Evolutionary conservation across 2,797 vertebrate genomes (phyloP).

Genomic region (Protosalanx chinensis): DNA sequence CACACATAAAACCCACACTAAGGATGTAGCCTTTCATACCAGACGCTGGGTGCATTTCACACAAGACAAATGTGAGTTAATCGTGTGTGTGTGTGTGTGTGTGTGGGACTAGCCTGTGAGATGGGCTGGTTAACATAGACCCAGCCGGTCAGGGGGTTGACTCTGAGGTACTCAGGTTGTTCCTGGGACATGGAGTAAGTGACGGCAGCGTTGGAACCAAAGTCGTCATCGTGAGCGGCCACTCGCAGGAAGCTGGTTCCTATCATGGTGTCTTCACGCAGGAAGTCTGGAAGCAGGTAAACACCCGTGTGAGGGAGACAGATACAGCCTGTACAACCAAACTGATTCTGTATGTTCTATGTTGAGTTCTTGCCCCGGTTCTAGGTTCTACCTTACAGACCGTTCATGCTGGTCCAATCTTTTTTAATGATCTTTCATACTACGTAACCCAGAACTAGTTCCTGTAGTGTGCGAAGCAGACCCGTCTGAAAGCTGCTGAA

Average conservation of each 20-base stretch:
- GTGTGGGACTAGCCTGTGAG: constrained; percentile 43
- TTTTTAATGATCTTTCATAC: no score
- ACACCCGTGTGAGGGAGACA: background rate
- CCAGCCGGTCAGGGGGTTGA: constrained; percentile 86
- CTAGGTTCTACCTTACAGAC: background rate
- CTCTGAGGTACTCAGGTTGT: constrained; percentile 80
- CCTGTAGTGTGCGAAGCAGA: no score
- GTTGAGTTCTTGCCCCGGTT: background rate
- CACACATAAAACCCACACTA: background rate
- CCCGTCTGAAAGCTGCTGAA: no score
- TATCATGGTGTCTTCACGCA: constrained; percentile 83
- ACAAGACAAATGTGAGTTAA: background rate
- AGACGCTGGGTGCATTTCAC: background rate
- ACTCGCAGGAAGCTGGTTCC: constrained; percentile 86
- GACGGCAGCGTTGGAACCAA: constrained; percentile 80
- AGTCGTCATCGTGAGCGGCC: constrained; percentile 84
- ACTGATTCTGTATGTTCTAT: background rate
- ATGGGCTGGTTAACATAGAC: constrained; percentile 85
- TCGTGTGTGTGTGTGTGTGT: background rate
- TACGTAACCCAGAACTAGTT: no score
- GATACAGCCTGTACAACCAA: no score
- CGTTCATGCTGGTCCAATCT: no score
- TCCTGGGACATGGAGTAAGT: constrained; percentile 78
- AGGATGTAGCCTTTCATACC: background rate
- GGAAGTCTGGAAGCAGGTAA: constrained; percentile 73